Percentiles rank a stretch among this genome's conserved stretches.
phyloP scores from a whole-genome alignment of 2,797 vertebrate species.

The Ciconia nigra region DNA sequence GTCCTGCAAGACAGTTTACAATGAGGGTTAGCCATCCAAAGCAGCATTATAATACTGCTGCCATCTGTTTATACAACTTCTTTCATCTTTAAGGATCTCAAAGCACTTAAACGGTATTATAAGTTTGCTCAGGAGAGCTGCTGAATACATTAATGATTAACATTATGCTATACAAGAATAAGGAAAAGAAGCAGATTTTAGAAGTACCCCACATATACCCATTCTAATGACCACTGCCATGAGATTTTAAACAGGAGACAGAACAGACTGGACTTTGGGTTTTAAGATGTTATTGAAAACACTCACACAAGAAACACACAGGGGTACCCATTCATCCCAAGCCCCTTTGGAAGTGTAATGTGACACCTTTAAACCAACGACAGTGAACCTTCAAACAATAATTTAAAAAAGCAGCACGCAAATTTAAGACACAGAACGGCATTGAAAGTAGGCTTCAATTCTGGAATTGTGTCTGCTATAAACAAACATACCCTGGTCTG shows the following conservation, averaged over 20 bases:
- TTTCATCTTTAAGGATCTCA: background rate
- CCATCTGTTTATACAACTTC: conserved; percentile 1
- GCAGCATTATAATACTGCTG: background rate
- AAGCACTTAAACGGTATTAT: background rate
- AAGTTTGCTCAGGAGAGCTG: background rate
- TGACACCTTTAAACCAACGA: background rate
- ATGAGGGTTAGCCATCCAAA: background rate
- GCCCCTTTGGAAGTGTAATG: background rate
- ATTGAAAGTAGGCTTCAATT: background rate
- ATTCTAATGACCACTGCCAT: background rate
- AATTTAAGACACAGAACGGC: background rate
- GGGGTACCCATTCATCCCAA: background rate
- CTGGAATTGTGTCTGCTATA: background rate
- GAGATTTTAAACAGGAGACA: background rate
- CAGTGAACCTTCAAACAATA: background rate
- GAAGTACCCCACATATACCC: background rate
- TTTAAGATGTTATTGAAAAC: background rate
- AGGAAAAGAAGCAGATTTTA: background rate
- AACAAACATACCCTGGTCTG: background rate
- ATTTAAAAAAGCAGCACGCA: background rate
- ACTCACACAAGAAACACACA: background rate
- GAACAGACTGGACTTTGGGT: background rate
- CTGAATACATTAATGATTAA: background rate
- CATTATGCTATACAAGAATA: background rate
- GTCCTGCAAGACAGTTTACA: background rate